These are phyloP conservation scores for Pseudomyrmex dendroicus DNA, from an alignment of 1,140 invertebrate genomes.

Conservation along the genomic window DNA sequence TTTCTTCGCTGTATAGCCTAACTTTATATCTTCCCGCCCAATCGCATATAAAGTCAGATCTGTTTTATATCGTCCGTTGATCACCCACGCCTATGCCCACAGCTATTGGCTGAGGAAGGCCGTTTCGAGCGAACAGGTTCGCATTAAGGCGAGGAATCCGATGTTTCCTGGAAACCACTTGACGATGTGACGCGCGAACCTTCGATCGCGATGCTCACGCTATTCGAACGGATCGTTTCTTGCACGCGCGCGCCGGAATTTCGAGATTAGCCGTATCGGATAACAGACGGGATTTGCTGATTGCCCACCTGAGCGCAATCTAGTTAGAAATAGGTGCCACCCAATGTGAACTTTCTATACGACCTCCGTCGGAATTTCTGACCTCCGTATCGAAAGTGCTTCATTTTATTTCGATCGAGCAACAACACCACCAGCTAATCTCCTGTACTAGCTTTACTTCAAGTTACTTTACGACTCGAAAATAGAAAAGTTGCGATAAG, in stretches of 20 bases:
- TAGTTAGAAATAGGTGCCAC: conserved; percentile 33
- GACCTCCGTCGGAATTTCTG: conserved; percentile 6
- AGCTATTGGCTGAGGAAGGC: conserved; percentile 70
- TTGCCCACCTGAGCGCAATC: conserved; percentile 26
- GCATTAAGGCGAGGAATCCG: conserved; percentile 65
- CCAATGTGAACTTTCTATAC: background rate
- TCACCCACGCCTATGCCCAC: conserved; percentile 71
- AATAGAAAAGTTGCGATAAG: background rate
- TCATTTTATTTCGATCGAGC: background rate
- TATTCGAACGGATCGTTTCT: conserved; percentile 50
- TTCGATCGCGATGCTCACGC: conserved; percentile 70
- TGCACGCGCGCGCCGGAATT: conserved; percentile 35
- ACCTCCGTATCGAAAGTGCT: background rate
- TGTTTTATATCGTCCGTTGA: conserved; percentile 61
- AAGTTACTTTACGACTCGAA: background rate
- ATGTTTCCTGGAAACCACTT: conserved; percentile 69
- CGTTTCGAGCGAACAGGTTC: conserved; percentile 72
- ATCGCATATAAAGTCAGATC: conserved; percentile 70
- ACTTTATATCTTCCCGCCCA: conserved; percentile 32
- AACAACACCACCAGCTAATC: background rate
- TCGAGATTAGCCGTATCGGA: conserved; percentile 14
- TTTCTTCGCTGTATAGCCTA: conserved; percentile 5
- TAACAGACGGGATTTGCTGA: background rate
- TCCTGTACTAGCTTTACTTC: background rate
- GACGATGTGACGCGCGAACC: conserved; percentile 59